Conservation (phyloP, 92 coral and sea anemone genomes). For the Heliopora coerulea region DNA sequence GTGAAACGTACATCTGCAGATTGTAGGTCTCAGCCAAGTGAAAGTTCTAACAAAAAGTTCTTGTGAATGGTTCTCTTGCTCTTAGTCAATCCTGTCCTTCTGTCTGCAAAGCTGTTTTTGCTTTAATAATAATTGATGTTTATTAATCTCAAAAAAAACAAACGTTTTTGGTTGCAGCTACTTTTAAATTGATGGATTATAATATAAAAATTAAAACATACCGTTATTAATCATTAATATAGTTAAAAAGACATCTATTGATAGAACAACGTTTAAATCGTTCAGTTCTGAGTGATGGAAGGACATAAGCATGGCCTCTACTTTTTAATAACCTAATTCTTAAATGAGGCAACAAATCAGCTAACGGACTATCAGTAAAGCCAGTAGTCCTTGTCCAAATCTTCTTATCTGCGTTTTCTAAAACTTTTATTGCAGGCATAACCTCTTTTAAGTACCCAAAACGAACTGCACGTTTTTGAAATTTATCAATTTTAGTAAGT, state of each 20-base stretch:
- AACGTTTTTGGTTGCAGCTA: not conserved
- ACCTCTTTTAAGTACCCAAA: conserved; percentile 41
- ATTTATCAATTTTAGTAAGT: conserved; percentile 49
- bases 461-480: conserved; percentile 47
- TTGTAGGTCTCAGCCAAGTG: no score
- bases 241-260: conserved; percentile 40
- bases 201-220: not conserved
- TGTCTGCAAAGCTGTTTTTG: no score
- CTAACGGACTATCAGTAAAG: conserved; percentile 9
- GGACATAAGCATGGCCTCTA: conserved; percentile 13
- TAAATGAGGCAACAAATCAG: conserved; percentile 26
- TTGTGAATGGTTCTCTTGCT: no score
- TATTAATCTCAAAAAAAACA: conserved; percentile 10
- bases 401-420: conserved; percentile 36
- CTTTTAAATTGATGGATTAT: conserved; percentile 7
- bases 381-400: conserved; percentile 17
- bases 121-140: conserved; percentile 14
- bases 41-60: no score
- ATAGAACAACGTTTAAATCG: conserved; percentile 37
- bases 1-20: no score
- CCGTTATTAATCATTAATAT: conserved; percentile 5
- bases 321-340: not conserved
- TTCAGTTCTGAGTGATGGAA: conserved; percentile 27
- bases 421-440: conserved; percentile 37
- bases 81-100: no score